phyloP scores from a whole-genome alignment of 2,113 vertebrate species.

The Nycticorax nycticorax region DNA sequence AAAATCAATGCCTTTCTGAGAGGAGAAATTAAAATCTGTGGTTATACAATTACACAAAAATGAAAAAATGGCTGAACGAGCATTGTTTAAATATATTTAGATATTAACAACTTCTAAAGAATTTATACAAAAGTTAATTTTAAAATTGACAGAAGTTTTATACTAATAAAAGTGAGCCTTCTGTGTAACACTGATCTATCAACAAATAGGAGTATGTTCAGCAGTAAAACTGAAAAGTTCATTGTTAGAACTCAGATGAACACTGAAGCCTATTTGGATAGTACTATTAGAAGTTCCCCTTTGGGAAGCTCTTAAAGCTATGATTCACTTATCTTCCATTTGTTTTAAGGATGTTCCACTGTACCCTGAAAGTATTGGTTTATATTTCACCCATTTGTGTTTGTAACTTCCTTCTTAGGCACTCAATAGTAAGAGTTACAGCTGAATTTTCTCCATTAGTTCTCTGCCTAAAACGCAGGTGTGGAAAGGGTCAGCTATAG shows the following conservation, averaged over 20 bases:
- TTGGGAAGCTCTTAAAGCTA: background rate
- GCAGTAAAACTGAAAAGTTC: background rate
- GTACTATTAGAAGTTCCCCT: background rate
- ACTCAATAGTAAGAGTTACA: background rate
- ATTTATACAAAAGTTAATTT: background rate
- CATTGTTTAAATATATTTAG: background rate
- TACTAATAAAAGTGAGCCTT: background rate
- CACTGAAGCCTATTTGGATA: background rate
- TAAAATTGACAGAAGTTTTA: background rate
- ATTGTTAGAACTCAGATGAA: background rate
- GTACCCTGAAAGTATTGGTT: background rate
- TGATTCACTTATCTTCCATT: background rate
- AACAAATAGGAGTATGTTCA: background rate
- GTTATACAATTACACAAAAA: background rate
- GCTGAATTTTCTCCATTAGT: background rate
- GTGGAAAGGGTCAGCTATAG: background rate
- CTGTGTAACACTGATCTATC: background rate
- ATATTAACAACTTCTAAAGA: background rate
- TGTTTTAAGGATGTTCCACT: background rate
- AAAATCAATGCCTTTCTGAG: background rate
- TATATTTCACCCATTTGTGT: background rate
- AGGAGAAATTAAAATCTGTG: background rate
- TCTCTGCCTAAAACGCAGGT: accelerated
- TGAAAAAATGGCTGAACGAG: background rate
- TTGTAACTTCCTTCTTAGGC: background rate